phyloP scores from a whole-genome alignment of 2,888 invertebrate genomes.

The Eupithecia tripunctaria region DNA sequence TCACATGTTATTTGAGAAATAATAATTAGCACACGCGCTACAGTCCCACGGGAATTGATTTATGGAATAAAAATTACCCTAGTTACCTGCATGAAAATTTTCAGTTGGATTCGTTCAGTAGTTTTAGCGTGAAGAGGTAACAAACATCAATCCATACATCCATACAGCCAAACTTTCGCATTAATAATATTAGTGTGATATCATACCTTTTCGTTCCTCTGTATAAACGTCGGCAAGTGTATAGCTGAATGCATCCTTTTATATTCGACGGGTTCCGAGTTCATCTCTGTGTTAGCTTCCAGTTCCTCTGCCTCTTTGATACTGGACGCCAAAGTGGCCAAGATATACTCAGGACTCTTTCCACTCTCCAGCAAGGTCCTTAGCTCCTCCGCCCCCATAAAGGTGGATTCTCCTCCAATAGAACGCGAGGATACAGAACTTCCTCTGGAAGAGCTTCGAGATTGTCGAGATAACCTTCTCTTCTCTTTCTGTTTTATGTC shows the following conservation, averaged over 20 bases:
- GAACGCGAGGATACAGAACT: constrained; percentile 81
- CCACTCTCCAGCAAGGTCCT: constrained; percentile 88
- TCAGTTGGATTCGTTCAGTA: too few relatives aligned
- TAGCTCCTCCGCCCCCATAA: constrained; percentile 86
- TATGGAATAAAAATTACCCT: too few relatives aligned
- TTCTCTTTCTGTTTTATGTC: constrained; percentile 85
- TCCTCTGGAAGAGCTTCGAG: constrained; percentile 76
- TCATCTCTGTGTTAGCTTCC: constrained; percentile 75
- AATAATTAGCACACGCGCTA: too few relatives aligned
- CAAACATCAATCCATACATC: too few relatives aligned
- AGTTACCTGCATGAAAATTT: too few relatives aligned
- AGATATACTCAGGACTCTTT: constrained; percentile 86
- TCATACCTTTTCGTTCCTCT: constrained; percentile 87
- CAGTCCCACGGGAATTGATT: too few relatives aligned
- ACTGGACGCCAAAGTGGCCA: constrained; percentile 85
- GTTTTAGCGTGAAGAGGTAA: too few relatives aligned
- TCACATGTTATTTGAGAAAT: too few relatives aligned
- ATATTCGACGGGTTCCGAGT: constrained; percentile 65
- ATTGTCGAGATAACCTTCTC: constrained; percentile 67
- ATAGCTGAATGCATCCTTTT: constrained; percentile 87
- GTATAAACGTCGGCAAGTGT: constrained; percentile 91
- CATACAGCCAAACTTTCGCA: too few relatives aligned
- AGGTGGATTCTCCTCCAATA: constrained; percentile 77
- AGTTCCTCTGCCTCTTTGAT: constrained; percentile 79
- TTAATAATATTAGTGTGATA: too few relatives aligned